These are phyloP conservation scores for Aurelia aurita complex sp. Pacific DNA, from an alignment of 30 jellyfish, hydroid and myxozoan species.

Conservation along the genomic window DNA sequence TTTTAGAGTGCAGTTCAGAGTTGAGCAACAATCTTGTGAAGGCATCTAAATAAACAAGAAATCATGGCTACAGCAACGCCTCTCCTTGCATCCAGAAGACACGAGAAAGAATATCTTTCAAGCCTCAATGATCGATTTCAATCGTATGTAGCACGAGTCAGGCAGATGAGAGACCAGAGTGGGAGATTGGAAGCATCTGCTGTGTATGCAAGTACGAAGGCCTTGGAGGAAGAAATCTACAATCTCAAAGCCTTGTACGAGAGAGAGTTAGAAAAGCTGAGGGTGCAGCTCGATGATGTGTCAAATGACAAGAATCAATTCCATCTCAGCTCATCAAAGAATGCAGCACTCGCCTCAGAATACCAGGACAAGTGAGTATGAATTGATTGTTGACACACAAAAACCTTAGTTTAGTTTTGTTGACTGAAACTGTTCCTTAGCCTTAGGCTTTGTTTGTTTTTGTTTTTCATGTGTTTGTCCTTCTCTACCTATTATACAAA, in stretches of 20 bases:
- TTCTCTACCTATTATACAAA: no score
- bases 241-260: conserved; percentile 74
- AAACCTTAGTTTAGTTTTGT: no score
- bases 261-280: conserved; percentile 76
- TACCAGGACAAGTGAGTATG: conserved; percentile 78
- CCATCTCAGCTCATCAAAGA: conserved; percentile 73
- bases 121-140: conserved; percentile 81
- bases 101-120: conserved; percentile 58
- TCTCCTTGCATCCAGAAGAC: conserved; percentile 49
- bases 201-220: conserved; percentile 63
- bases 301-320: conserved; percentile 74
- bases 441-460: no score
- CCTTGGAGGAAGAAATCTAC: conserved; percentile 84
- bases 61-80: conserved; percentile 79
- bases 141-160: conserved; percentile 66
- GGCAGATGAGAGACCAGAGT: conserved; percentile 88
- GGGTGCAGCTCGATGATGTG: conserved; percentile 69
- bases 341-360: conserved; percentile 76
- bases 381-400: neutral
- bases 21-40: no score
- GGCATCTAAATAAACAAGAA: no score
- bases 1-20: no score
- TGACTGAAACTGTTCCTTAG: no score
- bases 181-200: conserved; percentile 70
- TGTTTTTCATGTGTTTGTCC: no score